Evolutionary conservation across 2,113 vertebrate species (phyloP).

Genomic region (Athene noctua): DNA sequence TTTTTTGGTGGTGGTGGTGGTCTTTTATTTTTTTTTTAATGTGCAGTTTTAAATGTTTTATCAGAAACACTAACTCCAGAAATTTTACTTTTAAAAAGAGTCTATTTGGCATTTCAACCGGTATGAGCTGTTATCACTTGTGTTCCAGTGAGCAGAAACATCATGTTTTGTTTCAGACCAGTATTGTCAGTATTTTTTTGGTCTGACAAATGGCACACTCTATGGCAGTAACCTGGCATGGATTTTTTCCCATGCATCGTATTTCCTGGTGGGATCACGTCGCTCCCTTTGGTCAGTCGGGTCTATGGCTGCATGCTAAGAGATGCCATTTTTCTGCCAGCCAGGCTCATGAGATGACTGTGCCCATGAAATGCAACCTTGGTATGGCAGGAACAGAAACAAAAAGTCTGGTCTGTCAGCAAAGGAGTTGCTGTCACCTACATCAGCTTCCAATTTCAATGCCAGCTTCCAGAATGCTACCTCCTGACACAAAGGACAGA

Average conservation of each 20-base stretch:
- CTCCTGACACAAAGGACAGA: neutral
- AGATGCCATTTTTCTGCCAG: neutral
- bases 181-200: neutral
- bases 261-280: neutral
- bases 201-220: neutral
- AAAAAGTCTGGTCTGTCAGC: too few species aligned
- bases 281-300: neutral
- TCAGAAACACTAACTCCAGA: neutral
- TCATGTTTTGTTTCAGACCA: neutral
- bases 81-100: neutral
- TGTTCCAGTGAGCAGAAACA: neutral
- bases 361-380: neutral
- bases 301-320: neutral
- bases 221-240: neutral
- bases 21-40: neutral
- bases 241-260: neutral
- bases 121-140: neutral
- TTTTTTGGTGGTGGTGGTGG: neutral
- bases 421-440: neutral
- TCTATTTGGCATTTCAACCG: neutral
- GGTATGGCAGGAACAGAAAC: neutral
- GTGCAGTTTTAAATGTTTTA: neutral
- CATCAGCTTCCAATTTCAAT: neutral
- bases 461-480: neutral
- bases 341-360: neutral